Evolutionary conservation across 1,140 invertebrate genomes (phyloP), one percentile per base, ranked within the genome.

Genomic region (Hylaeus anthracinus): DNA sequence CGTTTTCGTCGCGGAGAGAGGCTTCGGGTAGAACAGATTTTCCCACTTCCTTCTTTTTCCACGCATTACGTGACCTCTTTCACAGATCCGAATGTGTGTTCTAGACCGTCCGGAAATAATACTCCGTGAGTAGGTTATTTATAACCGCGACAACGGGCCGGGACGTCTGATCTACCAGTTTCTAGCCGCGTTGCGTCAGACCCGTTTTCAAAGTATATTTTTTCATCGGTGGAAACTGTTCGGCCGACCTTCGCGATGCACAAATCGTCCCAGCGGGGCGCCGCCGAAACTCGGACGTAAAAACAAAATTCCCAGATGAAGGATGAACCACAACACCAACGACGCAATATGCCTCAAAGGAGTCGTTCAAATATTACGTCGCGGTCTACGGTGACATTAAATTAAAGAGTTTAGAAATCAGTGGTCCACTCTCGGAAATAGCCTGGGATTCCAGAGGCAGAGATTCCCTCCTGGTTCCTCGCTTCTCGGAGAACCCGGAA

Each of bases 51-150:
- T 86, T 65, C 55, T 87, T 86, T 86, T 79, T 79, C 48, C 82
- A 60, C 72, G 67, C 67, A 66, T 72, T 72, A 73, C 75, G 85
- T 87, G 85, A 87, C 85, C 86, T 82, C 85, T 82, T 87, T 87
- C 86, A 76, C 55, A 60, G 82, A 79, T 84, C 66, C 63, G 71
- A 82, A 84, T 81, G 72, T 72, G 63, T 79, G 63, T 84, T 87
- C 75, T 70, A 76, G 85, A 87, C 79, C 82, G 82, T 84, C 86
- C 86, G 86, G 82, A 87, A 87, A 87, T 87, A 87, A 87, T 87
- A 87, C 79, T 43, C 72, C 58, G 82, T 87, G 82, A 87, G 86
- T 87, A 71, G 72, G 85, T 79, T 87, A 87, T 87, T 87, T 87
- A 87, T 87, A 87, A 86, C 79, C 60, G 72, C 86, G 82, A 87